phyloP scores from a whole-genome alignment of 92 coral and sea anemone genomes.

The Palythoa caribaeorum region DNA sequence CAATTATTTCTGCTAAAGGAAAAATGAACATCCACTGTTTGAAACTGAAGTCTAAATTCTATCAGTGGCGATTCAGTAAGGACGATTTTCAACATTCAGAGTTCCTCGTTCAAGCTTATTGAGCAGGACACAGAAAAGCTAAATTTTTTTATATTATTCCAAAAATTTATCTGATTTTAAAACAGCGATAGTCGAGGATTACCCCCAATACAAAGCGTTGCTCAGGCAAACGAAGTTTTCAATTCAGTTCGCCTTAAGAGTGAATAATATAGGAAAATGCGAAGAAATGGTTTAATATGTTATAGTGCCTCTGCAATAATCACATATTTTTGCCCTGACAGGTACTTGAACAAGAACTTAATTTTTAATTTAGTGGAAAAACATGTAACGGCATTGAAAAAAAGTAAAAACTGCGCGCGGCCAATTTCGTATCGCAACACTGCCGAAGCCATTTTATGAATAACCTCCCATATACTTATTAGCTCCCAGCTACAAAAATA shows the following conservation, averaged over 20 bases:
- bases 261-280: not conserved
- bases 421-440: not conserved
- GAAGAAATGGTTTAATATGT: constrained; percentile 7
- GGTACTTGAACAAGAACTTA: constrained; percentile 10
- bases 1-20: too few relatives aligned
- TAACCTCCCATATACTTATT: not conserved
- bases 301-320: constrained; percentile 18
- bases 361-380: constrained; percentile 24
- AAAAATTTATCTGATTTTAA: not conserved
- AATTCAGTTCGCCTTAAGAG: not conserved
- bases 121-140: not conserved
- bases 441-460: not conserved
- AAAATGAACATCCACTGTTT: too few relatives aligned
- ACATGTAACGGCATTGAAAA: constrained; percentile 10
- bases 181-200: not conserved
- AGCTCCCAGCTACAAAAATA: not conserved
- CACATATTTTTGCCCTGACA: not conserved
- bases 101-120: not conserved
- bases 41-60: not conserved
- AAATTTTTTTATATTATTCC: too few relatives aligned
- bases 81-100: not conserved
- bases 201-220: not conserved
- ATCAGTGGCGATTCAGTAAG: not conserved
- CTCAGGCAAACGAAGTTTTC: not conserved
- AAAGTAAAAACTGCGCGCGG: not conserved